Base-by-base conservation (phyloP, 2,113 vertebrate genomes). In the Gila orcuttii region DNA sequence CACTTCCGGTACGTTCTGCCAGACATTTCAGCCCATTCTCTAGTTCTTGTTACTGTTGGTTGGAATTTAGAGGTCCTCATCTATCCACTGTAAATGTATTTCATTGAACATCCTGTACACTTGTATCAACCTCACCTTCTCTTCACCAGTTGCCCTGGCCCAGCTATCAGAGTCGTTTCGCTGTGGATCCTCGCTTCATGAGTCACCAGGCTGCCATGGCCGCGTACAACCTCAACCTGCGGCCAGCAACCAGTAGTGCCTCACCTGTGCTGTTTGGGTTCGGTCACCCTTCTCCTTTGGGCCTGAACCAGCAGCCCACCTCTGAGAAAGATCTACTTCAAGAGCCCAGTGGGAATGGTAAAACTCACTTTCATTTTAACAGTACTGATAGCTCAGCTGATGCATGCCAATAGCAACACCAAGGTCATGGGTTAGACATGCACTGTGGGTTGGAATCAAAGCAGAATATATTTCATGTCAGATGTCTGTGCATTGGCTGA, bases 191-290 rank as follows among this genome's bases (percentile, higher is more conserved):
- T 88, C 97, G 98, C 73, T 93, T 99, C 92, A 97, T 99, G 94
- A 97, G 95, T 86, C 98, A 99, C 83, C 97, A 96, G 87, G 97
- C 98, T 89, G 97, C 98, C n/a, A 95, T 99, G 97, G 97, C 98
- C 73, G 97, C 98, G 74, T 99, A 99, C 93, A 99, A 98, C 89
- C 96, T 99, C 92, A 99, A 98, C 92, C 94, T 99, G 84, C 92
- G 99, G 82, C 98, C 98, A 89, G 94, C 97, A 3, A 97, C 97
- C 31, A 97, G 96, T 86, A 95, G 97, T 74, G 96, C 97, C 21
- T 99, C 98, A 2, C 98, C 98, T 23, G 94, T 98, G 78, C 96
- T 97, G 2, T 99, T 98, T 12, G 96, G 96, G 23, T 96, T 98
- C 76, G 93, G 95, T 79, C 98, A 99, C 90, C 96, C 97, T 15